Base-by-base conservation (phyloP, 2,797 vertebrate species). In the Sebastes vulpes region DNA sequence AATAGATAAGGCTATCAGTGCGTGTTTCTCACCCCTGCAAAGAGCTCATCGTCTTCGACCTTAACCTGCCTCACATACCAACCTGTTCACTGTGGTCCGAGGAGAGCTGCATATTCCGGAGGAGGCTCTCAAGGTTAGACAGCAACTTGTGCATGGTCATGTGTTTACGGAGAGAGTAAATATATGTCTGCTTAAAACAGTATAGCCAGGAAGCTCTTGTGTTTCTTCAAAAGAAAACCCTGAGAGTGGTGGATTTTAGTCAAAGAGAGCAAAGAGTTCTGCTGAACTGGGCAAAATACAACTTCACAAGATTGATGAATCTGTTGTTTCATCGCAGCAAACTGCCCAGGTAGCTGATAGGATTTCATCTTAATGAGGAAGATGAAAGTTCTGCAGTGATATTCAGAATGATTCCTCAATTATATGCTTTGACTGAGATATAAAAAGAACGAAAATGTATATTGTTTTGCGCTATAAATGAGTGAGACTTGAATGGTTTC, bases 61-160 rank as follows among this genome's bases (percentile, higher is more conserved):
- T 99, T 98, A 98, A 94, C 85, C 77, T 87, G 79, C 67, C 92
- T 82, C 95, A 99, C 98, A 99, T 99, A 98, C 97, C 90, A 99
- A 99, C 96, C 96, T 98, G 90, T 99, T 99, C 91, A 98, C 97
- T 61, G 98, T 99, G 59, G 96, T 97, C 8, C 96, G 97, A 70
- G 98, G 97, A 75, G 98, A 99, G 92, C 95, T 99, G 91, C 97
- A 97, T 32, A 97, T 99, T 60, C 98, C 98, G 0, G 98, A 99
- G 93, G 98, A 99, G 94, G 98, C 98, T 20, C 96, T 99, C 77
- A 99, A 98, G 98, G 98, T 99, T 94, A 96, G 82, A 72, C 26
- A 9, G 21, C 35, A 58, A 6, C 16, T 23, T 60, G 12, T 65
- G 20, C 66, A 64, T 75, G 35, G 61, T 56, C 5, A 18, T 58